Evolutionary conservation across 2,797 vertebrate species (phyloP), one percentile per base, ranked within the genome.

Genomic region (Bradypodion ventrale): DNA sequence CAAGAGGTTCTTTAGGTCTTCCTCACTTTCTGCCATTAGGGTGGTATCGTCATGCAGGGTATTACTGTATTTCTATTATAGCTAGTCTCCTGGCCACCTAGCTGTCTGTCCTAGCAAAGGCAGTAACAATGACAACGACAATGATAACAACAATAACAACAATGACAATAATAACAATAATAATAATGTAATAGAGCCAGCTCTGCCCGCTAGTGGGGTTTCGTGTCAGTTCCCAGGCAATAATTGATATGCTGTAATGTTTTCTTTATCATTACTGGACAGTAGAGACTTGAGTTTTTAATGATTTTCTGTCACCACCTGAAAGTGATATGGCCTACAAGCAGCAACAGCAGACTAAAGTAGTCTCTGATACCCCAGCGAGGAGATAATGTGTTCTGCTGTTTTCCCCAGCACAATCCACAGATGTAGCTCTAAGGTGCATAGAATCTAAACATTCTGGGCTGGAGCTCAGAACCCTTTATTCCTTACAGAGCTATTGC

Each of bases 251-350:
- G 29, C 0, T 5, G 76, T 74, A 80, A 93, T 6, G 87, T 91
- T 95, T 94, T 92, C 94, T 95, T 95, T 96, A 93, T 95, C 93
- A 92, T 89, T 89, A 85, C 87, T 93, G 91, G 89, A 93, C 91
- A 92, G 92, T 72, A 89, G 92, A 82, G 91, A 93, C 88, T 91
- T 93, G 82, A 92, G 75, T 85, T 82, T 84, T 85, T 91, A 96
- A 94, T 87, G 95, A 96, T 96, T 96, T 96, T 95, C 94, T 96
- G 95, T 94, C 94, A 93, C 90, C 91, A 86, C 91, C 84, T 90
- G 82, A 94, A 95, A 95, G 91, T 91, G 94, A 94, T 95, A 94
- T 93, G 87, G 87, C 87, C 90, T 92, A 89, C 85, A 90, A 94
- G 90, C 76, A 88, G 85, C 85, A 90, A 88, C 56, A 89, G 83